Evolutionary conservation across 2,113 vertebrate genomes (phyloP), one percentile per base, ranked within the genome.

Genomic region (Chunga burmeisteri): DNA sequence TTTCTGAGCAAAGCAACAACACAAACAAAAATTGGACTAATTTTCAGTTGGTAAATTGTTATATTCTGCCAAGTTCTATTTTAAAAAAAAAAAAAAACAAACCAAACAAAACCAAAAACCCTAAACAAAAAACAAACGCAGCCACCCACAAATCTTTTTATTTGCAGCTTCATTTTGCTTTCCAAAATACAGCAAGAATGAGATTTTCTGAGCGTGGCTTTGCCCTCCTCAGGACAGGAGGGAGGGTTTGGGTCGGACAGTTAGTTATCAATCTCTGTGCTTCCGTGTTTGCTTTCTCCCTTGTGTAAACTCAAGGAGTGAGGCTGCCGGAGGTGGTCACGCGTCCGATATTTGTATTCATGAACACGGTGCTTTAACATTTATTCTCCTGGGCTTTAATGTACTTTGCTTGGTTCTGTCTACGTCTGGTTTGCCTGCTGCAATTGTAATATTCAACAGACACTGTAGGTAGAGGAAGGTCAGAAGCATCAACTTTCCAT

Each of bases 351-450:
- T 95, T 93, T 94, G 94, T 94, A 93, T 94, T 96, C 91, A 92
- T 79, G 90, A 94, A 40, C 59, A 34, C 61, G 58, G 70, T n/a
- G 26, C 62, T 96, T 95, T 83, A 94, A 81, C 94, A 63, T 94
- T 95, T 92, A 86, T 88, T 94, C 95, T 95, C 95, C 62, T 70
- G 95, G 93, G 96, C 92, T 96, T 93, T 93, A 63, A 95, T 92
- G 93, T 95, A 79, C 96, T 94, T 85, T 86, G 53, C 92, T 80
- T 50, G 77, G 46, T 81, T 78, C 81, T 79, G 68, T 68, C 86
- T 95, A 67, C 7, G n/a, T 93, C 94, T 81, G 70, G 65, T 90
- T 89, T 86, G 65, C 86, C 90, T 88, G 73, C 86, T 92, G 72
- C 74, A 81, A 10, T 68, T 91, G 88, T 53, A 94, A 89, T 96